Evolutionary conservation across 2,113 vertebrate genomes (phyloP).

Genomic region (Elephas maximus): DNA sequence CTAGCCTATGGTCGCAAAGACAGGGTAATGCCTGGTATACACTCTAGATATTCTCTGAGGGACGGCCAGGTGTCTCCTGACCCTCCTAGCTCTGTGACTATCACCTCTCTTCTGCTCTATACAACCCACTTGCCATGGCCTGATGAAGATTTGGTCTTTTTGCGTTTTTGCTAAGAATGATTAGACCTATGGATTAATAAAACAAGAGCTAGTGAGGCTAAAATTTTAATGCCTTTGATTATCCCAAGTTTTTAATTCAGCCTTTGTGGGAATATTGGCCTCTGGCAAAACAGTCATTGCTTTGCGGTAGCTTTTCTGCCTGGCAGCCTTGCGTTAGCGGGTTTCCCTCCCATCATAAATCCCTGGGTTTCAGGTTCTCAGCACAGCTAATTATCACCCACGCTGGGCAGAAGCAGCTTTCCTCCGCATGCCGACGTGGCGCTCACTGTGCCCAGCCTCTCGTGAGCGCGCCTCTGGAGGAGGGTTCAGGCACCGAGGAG

Average conservation of each 20-base stretch:
- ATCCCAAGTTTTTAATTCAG: conserved; percentile 52
- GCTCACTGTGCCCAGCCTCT: neutral
- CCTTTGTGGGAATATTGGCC: conserved; percentile 49
- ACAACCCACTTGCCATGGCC: neutral
- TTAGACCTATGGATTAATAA: conserved; percentile 33
- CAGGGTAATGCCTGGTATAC: accelerated
- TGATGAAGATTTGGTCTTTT: neutral
- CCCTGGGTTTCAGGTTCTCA: conserved; percentile 52
- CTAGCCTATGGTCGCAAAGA: neutral
- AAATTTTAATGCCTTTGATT: conserved; percentile 61
- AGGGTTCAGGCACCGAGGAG: neutral
- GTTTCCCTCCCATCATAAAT: conserved; percentile 37
- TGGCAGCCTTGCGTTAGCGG: neutral
- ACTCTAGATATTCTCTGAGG: neutral
- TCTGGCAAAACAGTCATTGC: conserved; percentile 35
- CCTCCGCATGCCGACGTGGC: neutral
- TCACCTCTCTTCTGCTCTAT: neutral
- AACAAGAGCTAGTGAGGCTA: conserved; percentile 42
- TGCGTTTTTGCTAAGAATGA: conserved; percentile 43
- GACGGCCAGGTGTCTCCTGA: neutral
- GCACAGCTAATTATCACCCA: conserved; percentile 41
- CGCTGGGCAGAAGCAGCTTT: conserved; percentile 30
- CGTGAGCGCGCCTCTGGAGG: neutral
- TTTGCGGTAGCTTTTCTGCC: conserved; percentile 35
- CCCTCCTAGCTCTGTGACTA: neutral